Evolutionary conservation across 2,888 invertebrate genomes (phyloP), one percentile per base, ranked within the genome.

Genomic region (Agrilus mali): DNA sequence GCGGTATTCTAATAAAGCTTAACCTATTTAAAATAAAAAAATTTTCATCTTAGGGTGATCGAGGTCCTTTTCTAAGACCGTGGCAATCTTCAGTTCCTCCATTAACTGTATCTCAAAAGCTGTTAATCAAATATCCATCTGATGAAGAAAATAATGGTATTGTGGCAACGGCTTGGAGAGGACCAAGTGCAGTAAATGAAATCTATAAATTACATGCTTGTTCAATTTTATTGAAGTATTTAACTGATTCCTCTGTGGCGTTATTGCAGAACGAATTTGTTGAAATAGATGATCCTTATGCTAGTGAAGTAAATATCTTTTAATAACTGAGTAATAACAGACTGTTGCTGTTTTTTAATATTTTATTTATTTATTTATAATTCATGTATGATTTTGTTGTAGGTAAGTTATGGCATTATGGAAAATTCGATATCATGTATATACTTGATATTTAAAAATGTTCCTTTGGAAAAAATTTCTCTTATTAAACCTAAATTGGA

Each of bases 181-280:
- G 90, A 3, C 87, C 92, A 15, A 73, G 75, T 0, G 74, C 73
- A 32, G 65, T 74, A 3, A 61, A 61, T 0, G 73, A 81, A 41
- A 61, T 78, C 47, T 73, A 72, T 51, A 72, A 73, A 41, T 61
- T 84, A 48, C 74, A 75, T 3, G 82, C 78, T 6, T 76, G 81
- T 50, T 74, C 75, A 31, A 67, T 88, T 12, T 63, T 90, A 33
- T 66, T 88, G 52, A 82, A 86, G 46, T 93, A 92, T 65, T 67
- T 94, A 43, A 85, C 86, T 10, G 86, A 89, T 55, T 86, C 86
- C n/a, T 79, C 92, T 7, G 82, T 87, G 13, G 83, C 89, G 48
- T 90, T 90, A 10, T 69, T 94, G 41, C 86, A 88, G 58, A 76
- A 80, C 54, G 78, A 80, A 57, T 85, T 92, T 64, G 85, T 90